A percentile compares a stretch with the other conserved stretches of the same genome.
Evolutionary conservation across 2,888 invertebrate species (phyloP).

Genomic region (Melolontha melolontha): DNA sequence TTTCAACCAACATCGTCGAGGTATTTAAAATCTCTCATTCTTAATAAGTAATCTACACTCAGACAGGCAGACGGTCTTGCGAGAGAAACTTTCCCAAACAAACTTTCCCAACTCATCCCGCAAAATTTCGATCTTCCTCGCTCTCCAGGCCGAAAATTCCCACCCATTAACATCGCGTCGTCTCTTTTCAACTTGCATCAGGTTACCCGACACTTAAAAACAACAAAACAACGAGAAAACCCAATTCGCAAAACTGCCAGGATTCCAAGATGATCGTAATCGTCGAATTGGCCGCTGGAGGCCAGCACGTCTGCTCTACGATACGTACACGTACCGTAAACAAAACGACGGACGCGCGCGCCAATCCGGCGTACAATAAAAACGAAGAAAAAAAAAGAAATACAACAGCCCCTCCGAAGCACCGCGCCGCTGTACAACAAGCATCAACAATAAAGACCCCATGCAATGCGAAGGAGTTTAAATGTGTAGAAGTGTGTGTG

Average conservation of each 20-base stretch:
- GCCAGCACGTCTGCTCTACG: slow-evolving; percentile 1
- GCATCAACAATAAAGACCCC: too few species aligned
- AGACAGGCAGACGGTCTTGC: slow-evolving; percentile 23
- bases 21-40: too few species aligned
- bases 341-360: slow-evolving; percentile 8
- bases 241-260: slow-evolving; percentile 1
- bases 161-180: too few species aligned
- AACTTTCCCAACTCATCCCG: slow-evolving; percentile 21
- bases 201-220: too few species aligned
- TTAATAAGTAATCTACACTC: too few species aligned
- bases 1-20: too few species aligned
- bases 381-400: not conserved
- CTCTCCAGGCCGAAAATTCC: too few species aligned
- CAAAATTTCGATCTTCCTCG: not conserved
- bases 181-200: too few species aligned
- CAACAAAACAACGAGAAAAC: slow-evolving; percentile 19
- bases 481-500: too few species aligned
- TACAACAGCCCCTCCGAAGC: slow-evolving; percentile 7
- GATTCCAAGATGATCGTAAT: slow-evolving; percentile 13
- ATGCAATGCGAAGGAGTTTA: too few species aligned
- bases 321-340: slow-evolving; percentile 18
- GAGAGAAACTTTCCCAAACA: slow-evolving; percentile 25
- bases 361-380: too few species aligned
- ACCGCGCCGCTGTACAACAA: not conserved
- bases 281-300: slow-evolving; percentile 22